Percentiles rank a stretch among this genome's conserved stretches.
Conservation (phyloP, 2,113 vertebrate species). For the Labeo rohita region DNA sequence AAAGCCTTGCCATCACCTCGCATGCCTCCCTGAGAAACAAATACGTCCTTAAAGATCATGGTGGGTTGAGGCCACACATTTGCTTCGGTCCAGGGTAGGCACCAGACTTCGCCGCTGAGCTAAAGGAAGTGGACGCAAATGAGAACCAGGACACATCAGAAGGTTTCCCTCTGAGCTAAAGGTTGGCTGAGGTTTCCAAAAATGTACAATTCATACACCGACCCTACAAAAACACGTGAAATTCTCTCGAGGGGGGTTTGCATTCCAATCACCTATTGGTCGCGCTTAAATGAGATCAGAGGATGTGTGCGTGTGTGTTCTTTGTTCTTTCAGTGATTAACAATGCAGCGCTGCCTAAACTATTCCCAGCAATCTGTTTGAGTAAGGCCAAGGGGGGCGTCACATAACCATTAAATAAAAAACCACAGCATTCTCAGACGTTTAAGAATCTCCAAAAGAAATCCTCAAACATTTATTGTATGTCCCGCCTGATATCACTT, state of each 20-base stretch:
- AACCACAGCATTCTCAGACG: conserved; percentile 73
- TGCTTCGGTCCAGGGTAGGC: conserved; percentile 11
- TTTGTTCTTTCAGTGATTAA: conserved; percentile 45
- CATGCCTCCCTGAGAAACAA: conserved; percentile 74
- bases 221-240: conserved; percentile 41
- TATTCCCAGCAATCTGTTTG: conserved; percentile 58
- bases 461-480: conserved; percentile 51
- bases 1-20: conserved; percentile 72
- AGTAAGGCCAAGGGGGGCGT: conserved; percentile 55
- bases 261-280: conserved; percentile 50
- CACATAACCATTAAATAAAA: conserved; percentile 60
- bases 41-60: conserved; percentile 73
- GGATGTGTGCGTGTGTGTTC: conserved; percentile 50
- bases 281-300: conserved; percentile 46
- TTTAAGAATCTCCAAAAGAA: conserved; percentile 63
- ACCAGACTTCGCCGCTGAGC: conserved; percentile 6
- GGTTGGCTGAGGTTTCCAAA: conserved; percentile 17
- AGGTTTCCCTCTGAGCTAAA: conserved; percentile 25
- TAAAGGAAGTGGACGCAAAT: conserved; percentile 22
- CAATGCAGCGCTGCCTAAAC: conserved; percentile 57
- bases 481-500: conserved; percentile 50
- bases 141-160: conserved; percentile 34
- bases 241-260: conserved; percentile 46
- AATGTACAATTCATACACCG: conserved; percentile 11
- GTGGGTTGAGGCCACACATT: conserved; percentile 70